phyloP scores from a whole-genome alignment of 2,888 invertebrate species.

The Hofmannophila pseudospretella region DNA sequence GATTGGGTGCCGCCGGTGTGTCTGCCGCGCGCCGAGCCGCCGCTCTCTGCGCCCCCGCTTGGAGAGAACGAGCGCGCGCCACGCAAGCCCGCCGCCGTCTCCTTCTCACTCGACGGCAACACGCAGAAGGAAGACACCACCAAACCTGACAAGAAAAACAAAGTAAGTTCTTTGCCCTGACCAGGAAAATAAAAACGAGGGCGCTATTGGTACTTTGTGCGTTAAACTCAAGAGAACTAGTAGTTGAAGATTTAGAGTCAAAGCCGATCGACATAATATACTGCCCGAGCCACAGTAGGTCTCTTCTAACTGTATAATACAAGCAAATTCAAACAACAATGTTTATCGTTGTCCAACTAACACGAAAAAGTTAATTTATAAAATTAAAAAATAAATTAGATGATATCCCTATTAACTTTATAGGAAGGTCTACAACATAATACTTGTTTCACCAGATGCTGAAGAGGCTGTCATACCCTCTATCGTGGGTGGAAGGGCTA shows the following conservation, averaged over 20 bases:
- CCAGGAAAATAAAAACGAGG: too few species aligned
- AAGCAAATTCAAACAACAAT: too few species aligned
- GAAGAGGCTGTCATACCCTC: constrained; percentile 92
- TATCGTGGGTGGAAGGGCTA: constrained; percentile 94
- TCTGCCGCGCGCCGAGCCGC: constrained; percentile 83
- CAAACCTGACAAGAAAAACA: constrained; percentile 84
- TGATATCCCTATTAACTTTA: too few species aligned
- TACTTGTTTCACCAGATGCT: constrained; percentile 81
- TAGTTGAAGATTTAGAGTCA: too few species aligned
- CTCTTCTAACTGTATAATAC: too few species aligned
- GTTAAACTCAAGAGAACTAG: too few species aligned
- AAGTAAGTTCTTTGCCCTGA: too few species aligned
- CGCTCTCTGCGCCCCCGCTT: constrained; percentile 74
- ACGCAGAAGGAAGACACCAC: constrained; percentile 71
- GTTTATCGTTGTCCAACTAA: too few species aligned
- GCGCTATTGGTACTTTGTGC: too few species aligned
- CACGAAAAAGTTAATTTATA: neutral
- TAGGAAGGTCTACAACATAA: too few species aligned
- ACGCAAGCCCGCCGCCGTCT: constrained; percentile 66
- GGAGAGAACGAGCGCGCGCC: constrained; percentile 65
- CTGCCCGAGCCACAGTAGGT: too few species aligned
- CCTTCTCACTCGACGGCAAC: constrained; percentile 67
- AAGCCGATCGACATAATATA: too few species aligned
- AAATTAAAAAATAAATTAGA: neutral
- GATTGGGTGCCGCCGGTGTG: constrained; percentile 93